phyloP scores from a whole-genome alignment of 2,797 vertebrate species.

The Anolis apletophallus region DNA sequence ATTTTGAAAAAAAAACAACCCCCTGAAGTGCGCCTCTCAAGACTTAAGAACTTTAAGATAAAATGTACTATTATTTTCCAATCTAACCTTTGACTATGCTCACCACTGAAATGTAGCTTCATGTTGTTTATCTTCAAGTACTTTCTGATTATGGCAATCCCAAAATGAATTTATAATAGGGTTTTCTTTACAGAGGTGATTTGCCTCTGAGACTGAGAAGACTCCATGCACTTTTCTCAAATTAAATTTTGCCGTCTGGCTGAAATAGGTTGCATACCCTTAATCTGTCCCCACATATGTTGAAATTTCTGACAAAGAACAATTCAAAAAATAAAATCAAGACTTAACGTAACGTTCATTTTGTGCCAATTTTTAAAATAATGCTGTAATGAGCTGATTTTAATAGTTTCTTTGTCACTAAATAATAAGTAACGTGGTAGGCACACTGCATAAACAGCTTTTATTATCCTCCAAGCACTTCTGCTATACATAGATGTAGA shows the following conservation, averaged over 20 bases:
- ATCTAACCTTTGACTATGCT: no score
- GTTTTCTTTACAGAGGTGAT: not conserved
- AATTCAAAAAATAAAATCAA: not conserved
- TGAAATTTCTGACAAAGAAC: not conserved
- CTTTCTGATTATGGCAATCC: not conserved
- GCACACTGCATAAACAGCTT: constrained; percentile 9
- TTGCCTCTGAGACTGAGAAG: no score
- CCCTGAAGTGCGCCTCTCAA: no score
- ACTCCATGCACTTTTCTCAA: no score
- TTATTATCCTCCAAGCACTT: constrained; percentile 6
- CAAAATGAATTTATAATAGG: not conserved
- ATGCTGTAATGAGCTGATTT: constrained; percentile 26
- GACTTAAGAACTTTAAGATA: no score
- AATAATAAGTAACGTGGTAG: constrained; percentile 14
- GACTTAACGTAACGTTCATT: constrained; percentile 34
- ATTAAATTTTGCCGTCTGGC: no score
- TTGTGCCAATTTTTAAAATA: not conserved
- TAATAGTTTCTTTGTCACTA: constrained; percentile 30
- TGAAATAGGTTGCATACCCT: no score
- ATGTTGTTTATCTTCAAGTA: not conserved
- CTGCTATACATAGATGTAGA: constrained; percentile 45
- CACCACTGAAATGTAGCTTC: no score
- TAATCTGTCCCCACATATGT: not conserved
- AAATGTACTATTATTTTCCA: no score
- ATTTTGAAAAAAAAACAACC: no score